These are phyloP conservation scores for Magallana ariakensis DNA, from an alignment of 1,140 invertebrate genomes.

Conservation along the genomic window DNA sequence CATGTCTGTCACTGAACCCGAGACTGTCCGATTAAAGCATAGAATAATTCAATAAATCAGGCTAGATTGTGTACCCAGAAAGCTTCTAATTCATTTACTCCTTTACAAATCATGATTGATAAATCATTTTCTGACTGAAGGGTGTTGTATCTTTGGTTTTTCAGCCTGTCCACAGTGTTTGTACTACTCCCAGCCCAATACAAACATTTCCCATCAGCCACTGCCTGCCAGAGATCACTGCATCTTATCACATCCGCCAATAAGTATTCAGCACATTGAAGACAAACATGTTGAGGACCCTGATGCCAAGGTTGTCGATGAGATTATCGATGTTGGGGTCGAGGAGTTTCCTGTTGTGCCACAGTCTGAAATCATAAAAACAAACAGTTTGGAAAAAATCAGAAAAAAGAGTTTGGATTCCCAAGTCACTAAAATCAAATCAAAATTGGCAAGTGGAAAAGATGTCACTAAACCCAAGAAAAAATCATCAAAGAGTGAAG, in stretches of 20 bases:
- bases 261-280: constrained; percentile 39
- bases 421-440: not conserved
- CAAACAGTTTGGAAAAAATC: not conserved
- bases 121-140: not conserved
- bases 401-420: not conserved
- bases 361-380: constrained; percentile 1
- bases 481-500: not conserved
- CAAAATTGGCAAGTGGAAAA: constrained; percentile 19
- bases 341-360: constrained; percentile 30
- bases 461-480: not conserved
- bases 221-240: constrained; percentile 43
- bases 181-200: constrained; percentile 43
- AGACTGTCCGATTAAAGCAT: not conserved
- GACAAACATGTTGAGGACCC: constrained; percentile 35
- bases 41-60: not conserved
- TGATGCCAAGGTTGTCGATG: constrained; percentile 33
- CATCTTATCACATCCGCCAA: constrained; percentile 37
- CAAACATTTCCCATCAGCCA: constrained; percentile 49
- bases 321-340: constrained; percentile 48
- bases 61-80: not conserved
- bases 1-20: not conserved
- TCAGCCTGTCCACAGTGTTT: constrained; percentile 49
- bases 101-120: not conserved
- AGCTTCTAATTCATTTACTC: not conserved
- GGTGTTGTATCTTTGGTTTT: not conserved